Evolutionary conservation across 1,140 invertebrate genomes (phyloP).

Genomic region (Thaumatotibia leucotreta): DNA sequence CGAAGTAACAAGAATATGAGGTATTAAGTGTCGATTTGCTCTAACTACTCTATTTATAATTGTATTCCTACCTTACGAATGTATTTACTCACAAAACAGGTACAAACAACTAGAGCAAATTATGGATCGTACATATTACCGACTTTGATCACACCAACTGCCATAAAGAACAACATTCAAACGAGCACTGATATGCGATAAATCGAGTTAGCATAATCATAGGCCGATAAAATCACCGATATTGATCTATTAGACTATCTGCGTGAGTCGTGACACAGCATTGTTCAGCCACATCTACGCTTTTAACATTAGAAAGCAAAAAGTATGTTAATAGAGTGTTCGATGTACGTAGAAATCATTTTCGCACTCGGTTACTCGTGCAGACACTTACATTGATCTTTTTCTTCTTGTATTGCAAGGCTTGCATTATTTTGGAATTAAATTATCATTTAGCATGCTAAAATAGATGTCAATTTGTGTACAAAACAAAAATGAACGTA

Average conservation of each 20-base stretch:
- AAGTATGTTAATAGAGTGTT: constrained; percentile 53
- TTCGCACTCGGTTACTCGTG: constrained; percentile 51
- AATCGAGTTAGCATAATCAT: constrained; percentile 9
- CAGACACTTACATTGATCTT: constrained; percentile 48
- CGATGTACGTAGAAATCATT: constrained; percentile 53
- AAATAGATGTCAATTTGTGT: too few relatives aligned
- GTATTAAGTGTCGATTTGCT: too few relatives aligned
- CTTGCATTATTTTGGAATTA: neutral
- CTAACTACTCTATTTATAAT: too few relatives aligned
- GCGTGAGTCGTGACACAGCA: constrained; percentile 4
- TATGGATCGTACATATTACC: neutral
- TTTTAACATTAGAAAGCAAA: constrained; percentile 9
- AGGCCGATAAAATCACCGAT: constrained; percentile 2
- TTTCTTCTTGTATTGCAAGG: constrained; percentile 25
- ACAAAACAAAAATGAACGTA: too few relatives aligned
- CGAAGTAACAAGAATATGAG: too few relatives aligned
- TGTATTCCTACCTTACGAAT: too few relatives aligned
- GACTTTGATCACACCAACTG: neutral
- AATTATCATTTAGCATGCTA: too few relatives aligned
- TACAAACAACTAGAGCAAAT: too few relatives aligned
- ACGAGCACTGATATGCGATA: neutral
- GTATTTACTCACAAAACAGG: too few relatives aligned
- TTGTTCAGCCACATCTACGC: neutral
- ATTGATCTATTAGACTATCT: constrained; percentile 10
- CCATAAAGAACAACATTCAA: neutral